Percentiles rank a stretch among this genome's conserved stretches.
phyloP scores from a whole-genome alignment of 2,888 invertebrate species.

The Anodontia alba region DNA sequence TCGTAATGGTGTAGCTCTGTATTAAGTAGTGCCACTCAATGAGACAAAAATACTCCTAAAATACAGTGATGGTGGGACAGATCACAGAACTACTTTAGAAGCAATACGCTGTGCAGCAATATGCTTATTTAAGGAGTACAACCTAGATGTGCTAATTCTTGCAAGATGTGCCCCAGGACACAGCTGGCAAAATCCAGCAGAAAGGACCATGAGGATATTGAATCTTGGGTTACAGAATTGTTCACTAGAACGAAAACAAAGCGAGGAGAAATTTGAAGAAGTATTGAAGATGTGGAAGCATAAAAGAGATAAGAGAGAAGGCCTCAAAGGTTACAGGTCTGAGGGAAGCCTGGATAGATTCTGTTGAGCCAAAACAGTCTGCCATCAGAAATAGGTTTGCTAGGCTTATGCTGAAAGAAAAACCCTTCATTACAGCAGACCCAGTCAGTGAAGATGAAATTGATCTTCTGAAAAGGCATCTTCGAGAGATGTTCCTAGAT shows the following conservation, averaged over 20 bases:
- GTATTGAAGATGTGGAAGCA: constrained; percentile 20
- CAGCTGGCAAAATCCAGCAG: constrained; percentile 53
- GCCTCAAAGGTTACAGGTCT: constrained; percentile 29
- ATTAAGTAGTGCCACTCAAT: background rate
- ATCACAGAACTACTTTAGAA: constrained; percentile 55
- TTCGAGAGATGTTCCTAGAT: constrained; percentile 34
- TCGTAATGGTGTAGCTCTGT: constrained; percentile 34
- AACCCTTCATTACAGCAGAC: constrained; percentile 19
- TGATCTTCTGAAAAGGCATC: constrained; percentile 25
- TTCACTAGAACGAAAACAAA: constrained; percentile 20
- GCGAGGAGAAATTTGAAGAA: constrained; percentile 14
- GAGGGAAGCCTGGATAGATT: constrained; percentile 19
- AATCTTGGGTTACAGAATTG: constrained; percentile 54
- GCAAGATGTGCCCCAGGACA: constrained; percentile 59
- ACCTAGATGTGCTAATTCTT: constrained; percentile 51
- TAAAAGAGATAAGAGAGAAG: constrained; percentile 20
- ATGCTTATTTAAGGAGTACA: constrained; percentile 46
- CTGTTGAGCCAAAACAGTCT: constrained; percentile 25
- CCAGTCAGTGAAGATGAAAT: constrained; percentile 37
- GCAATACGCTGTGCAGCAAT: constrained; percentile 48
- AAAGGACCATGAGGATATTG: constrained; percentile 45
- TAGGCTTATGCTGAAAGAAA: constrained; percentile 41
- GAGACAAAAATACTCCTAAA: constrained; percentile 27
- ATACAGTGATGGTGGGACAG: constrained; percentile 55
- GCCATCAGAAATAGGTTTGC: constrained; percentile 33